Evolutionary conservation across 2,888 invertebrate genomes (phyloP), one percentile per base, ranked within the genome.

Genomic region (Strigamia maritima): DNA sequence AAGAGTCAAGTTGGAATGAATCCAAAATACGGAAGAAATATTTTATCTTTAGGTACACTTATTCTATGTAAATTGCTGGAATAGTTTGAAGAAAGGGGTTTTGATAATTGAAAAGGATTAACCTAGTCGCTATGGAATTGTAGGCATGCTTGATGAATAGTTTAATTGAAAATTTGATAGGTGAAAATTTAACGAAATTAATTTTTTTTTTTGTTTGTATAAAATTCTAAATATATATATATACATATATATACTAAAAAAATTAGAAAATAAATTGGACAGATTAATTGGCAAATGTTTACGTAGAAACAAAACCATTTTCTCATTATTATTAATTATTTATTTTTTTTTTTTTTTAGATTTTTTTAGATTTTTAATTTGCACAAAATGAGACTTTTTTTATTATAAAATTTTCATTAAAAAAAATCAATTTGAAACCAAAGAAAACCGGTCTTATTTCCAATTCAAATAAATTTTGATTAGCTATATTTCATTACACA

Each of bases 1-100:
- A 60, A 22, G 22, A n/a, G 60, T 60, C 60, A 60, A 40, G 19
- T 60, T 60, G 60, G 60, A 60, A 22, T 22, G 22, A 60, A 60
- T 60, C 60, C 60, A 60, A 60, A n/a, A 19, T 60, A 60, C 22
- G 19, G 22, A 22, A 22, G 22, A 60, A 60, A 60, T 60, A 60
- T 60, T 60, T 60, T 60, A 60, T 60, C 19, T 19, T 60, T 60
- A 60, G 22, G 60, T 60, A 7, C 22, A 22, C 60, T 60, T 60
- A 60, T 60, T 60, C n/a, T 4, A 16, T 60, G 60, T 60, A 60
- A 60, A 60, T 60, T n/a, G 60, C 19, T n/a, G n/a, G 60, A 60
- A 60, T 60, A 60, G 40, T 60, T 60, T 60, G 22, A 22, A 60
- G 60, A 60, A 49, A 60, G 4, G 60, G 60, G 19, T 60, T 22